These are phyloP conservation scores for Melanotaenia duboulayi DNA, from an alignment of 2,113 vertebrate species.

Conservation along the genomic window DNA sequence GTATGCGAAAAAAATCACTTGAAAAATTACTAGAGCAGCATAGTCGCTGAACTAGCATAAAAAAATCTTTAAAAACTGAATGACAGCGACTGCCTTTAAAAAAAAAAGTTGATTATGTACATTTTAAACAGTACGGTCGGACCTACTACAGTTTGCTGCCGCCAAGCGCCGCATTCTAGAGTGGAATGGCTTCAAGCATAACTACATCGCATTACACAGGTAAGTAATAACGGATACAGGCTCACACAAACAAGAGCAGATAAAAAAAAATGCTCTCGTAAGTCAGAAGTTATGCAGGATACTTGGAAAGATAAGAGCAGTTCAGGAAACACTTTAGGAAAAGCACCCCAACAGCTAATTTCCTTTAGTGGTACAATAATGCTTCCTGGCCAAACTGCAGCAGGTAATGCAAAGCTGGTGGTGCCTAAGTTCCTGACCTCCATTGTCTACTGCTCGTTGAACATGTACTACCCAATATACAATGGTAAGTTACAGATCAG, in stretches of 20 bases:
- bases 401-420: constrained; percentile 23
- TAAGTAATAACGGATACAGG: background rate
- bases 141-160: too few species aligned
- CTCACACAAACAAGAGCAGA: constrained; percentile 16
- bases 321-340: constrained; percentile 63
- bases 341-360: constrained; percentile 54
- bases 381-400: constrained; percentile 37
- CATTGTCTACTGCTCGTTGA: constrained; percentile 40
- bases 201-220: constrained; percentile 1
- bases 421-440: constrained; percentile 31
- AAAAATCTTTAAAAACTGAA: too few species aligned
- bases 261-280: constrained; percentile 26
- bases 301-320: constrained; percentile 54
- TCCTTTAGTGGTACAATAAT: constrained; percentile 53
- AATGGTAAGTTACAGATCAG: constrained; percentile 17
- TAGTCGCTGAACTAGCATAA: too few species aligned
- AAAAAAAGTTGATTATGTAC: too few species aligned
- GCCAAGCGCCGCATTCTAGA: too few species aligned
- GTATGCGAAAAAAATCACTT: too few species aligned
- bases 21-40: too few species aligned
- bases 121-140: too few species aligned
- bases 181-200: too few species aligned
- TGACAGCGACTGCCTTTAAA: too few species aligned
- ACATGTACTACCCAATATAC: constrained; percentile 12
- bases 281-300: constrained; percentile 55